Evolutionary conservation across 2,113 vertebrate genomes (phyloP), one percentile per base, ranked within the genome.

Genomic region (Ploceus nigricollis): DNA sequence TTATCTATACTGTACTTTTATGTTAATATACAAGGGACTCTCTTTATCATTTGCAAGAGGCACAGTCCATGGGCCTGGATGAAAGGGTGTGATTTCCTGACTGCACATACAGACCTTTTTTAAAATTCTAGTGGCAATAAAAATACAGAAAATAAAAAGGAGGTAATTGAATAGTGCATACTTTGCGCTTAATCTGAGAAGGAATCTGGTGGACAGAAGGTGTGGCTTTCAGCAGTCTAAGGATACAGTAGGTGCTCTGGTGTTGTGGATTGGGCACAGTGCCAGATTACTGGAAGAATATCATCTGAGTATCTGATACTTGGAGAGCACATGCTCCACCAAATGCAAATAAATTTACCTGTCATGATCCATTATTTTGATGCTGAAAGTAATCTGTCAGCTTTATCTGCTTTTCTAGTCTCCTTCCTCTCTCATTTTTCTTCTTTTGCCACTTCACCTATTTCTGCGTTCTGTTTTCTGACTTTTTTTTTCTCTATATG

Each of bases 321-420:
- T 60, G 69, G 24, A 75, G 39, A 79, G 48, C 45, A 48, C n/a
- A 71, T 35, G 42, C 56, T 51, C 27, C 28, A 66, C 53, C 37
- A 88, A 88, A 72, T 85, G n/a, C 31, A 82, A 88, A 92, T 88
- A 90, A 61, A 72, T 94, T 53, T 76, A 77, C 28, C 58, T 93
- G 90, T 80, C 85, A 61, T 5, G 48, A 76, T 69, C 54, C 63
- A 42, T 93, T 92, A 92, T 57, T 90, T 61, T 92, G 57, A 88
- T 80, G 37, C 50, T 37, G 56, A 25, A 82, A 92, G 73, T 72
- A 90, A 92, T 85, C 30, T 81, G 48, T 82, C 53, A 60, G 9
- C 4, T 66, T 92, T 89, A 81, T 88, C 58, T 89, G 51, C 35
- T 83, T 73, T 92, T 88, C 79, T 70, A 3, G 64, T 93, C 22